Evolutionary conservation across 2,113 vertebrate genomes (phyloP).

Genomic region (Hypocryptadius cinnamomeus): DNA sequence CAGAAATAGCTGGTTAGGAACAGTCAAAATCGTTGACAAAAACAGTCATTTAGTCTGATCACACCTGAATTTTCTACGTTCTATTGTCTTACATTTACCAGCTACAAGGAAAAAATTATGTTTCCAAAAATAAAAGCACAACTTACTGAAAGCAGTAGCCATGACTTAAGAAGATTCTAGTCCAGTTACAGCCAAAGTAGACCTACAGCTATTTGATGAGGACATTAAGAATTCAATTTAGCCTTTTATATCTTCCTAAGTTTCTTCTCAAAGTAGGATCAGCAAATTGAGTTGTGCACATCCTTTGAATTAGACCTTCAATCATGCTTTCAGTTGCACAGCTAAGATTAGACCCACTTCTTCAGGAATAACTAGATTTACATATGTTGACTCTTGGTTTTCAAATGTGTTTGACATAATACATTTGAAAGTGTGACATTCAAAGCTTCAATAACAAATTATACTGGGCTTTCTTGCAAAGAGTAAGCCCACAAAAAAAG

Average conservation of each 20-base stretch:
- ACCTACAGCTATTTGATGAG: neutral
- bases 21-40: neutral
- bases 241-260: neutral
- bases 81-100: neutral
- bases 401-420: neutral
- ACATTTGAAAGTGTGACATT: neutral
- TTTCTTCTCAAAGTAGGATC: neutral
- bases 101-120: neutral
- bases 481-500: neutral
- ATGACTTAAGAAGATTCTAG: neutral
- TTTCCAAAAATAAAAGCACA: neutral
- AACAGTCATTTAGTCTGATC: neutral
- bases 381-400: neutral
- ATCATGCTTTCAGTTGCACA: neutral
- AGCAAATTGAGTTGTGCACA: neutral
- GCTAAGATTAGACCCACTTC: neutral
- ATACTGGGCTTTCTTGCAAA: neutral
- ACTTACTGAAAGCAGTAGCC: neutral
- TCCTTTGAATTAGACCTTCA: neutral
- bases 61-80: neutral
- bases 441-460: neutral
- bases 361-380: neutral
- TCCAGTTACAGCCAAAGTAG: neutral
- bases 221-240: neutral
- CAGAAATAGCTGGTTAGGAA: neutral